Base-by-base conservation (phyloP, 2,113 vertebrate species). In the Megaleporinus macrocephalus region DNA sequence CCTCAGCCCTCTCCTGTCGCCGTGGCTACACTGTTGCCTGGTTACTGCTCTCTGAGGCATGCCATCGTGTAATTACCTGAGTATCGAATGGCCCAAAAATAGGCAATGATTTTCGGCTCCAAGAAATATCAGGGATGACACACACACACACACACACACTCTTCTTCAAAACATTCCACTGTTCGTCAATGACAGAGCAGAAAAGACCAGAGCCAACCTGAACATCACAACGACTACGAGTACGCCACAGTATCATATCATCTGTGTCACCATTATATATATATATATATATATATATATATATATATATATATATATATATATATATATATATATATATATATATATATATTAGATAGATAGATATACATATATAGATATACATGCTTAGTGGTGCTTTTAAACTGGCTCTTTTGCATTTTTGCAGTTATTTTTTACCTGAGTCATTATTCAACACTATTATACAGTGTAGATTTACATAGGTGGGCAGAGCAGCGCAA, bases 11-110 rank as follows among this genome's bases (percentile, higher is more conserved):
- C 75, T 82, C 69, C 82, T 82, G 87, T 89, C 88, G 80, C 88
- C 84, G 82, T 89, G 88, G 85, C 88, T 87, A 89, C 87, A 79
- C 87, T 83, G 88, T 89, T 89, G 88, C 88, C 84, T 88, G 84
- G 88, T 84, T 88, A 89, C 88, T 79, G 87, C 88, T 86, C 87
- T 88, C 81, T 86, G 85, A 88, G 79, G 87, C 85, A 86, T 84
- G 84, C 81, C 85, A 78, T 83, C 49, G 74, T 85, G 87, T 86
- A 89, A 89, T 89, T 88, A 89, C 88, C 85, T 87, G 86, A 81
- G 85, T 81, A 85, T 86, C 77, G 73, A 82, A 89, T 78, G 81
- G 74, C 86, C 83, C 83, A 82, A 86, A 87, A 85, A 86, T 84
- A 83, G 76, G 59, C 76, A 84, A 83, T 78, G 81, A 24, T 55